phyloP scores from a whole-genome alignment of 2,888 invertebrate species.

The Chymomyza amoena region DNA sequence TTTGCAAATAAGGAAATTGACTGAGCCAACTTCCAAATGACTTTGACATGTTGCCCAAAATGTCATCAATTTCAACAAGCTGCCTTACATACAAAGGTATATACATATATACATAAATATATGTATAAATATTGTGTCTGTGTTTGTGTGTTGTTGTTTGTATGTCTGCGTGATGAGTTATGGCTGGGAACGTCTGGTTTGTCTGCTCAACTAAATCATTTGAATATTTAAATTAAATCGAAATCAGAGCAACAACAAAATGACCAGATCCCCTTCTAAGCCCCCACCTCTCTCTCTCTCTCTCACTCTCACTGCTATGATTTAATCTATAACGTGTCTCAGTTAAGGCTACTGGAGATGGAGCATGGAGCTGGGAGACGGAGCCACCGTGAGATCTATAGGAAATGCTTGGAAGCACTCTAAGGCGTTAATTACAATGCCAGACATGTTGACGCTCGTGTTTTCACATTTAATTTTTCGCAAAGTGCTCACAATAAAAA shows the following conservation, averaged over 20 bases:
- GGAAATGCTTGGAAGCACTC: conserved; percentile 11
- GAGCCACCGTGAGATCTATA: neutral
- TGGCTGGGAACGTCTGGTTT: conserved; percentile 39
- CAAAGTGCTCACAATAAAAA: neutral
- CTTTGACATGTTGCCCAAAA: conserved; percentile 52
- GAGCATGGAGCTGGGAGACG: too few relatives aligned
- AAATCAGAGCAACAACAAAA: conserved; percentile 30
- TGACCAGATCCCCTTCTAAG: neutral
- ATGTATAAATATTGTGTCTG: too few relatives aligned
- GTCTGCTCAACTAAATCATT: conserved; percentile 61
- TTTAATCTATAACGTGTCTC: neutral
- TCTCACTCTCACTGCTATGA: neutral
- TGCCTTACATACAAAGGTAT: neutral
- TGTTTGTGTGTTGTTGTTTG: neutral
- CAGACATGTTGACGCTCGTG: conserved; percentile 55
- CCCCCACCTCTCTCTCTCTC: neutral
- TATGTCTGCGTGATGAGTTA: conserved; percentile 53
- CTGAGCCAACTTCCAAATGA: conserved; percentile 56
- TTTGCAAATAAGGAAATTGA: conserved; percentile 73
- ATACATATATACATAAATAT: neutral
- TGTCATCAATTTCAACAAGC: conserved; percentile 25
- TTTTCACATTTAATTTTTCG: conserved; percentile 2
- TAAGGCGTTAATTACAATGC: conserved; percentile 63
- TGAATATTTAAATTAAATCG: conserved; percentile 71
- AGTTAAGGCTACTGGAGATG: neutral